A percentile compares a stretch with the other conserved stretches of the same genome.
Evolutionary conservation across 1,140 invertebrate genomes (phyloP).

Genomic region (Leptoteleia sp.): DNA sequence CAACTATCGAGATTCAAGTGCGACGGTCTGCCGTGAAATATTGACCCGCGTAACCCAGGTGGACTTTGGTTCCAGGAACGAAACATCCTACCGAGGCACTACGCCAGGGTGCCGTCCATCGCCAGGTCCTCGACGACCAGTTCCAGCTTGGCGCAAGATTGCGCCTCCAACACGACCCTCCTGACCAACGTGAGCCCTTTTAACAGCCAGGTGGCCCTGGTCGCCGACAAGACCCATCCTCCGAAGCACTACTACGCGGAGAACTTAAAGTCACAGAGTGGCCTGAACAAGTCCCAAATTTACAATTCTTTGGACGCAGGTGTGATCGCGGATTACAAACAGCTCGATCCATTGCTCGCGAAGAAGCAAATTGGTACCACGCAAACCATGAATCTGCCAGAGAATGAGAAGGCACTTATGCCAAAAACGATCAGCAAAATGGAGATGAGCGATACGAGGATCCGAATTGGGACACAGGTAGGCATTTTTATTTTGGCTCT

Average conservation of each 20-base stretch:
- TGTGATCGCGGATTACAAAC: conserved; percentile 71
- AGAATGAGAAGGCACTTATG: conserved; percentile 29
- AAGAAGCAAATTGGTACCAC: conserved; percentile 35
- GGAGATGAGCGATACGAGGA: conserved; percentile 9
- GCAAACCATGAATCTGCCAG: neutral
- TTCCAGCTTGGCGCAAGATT: conserved; percentile 82
- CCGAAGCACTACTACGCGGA: conserved; percentile 75
- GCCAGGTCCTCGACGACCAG: conserved; percentile 77
- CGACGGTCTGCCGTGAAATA: too few species aligned
- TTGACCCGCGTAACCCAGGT: too few species aligned
- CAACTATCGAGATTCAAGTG: too few species aligned
- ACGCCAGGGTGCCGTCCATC: conserved; percentile 73
- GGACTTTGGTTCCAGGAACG: conserved; percentile 73
- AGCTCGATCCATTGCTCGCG: conserved; percentile 71
- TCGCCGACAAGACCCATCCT: conserved; percentile 58
- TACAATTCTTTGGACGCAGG: conserved; percentile 71
- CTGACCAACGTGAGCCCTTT: conserved; percentile 81
- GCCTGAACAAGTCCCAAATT: conserved; percentile 69
- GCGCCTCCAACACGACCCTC: conserved; percentile 82
- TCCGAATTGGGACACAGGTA: conserved; percentile 13
- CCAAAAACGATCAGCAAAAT: conserved; percentile 10
- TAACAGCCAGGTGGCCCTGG: conserved; percentile 77
- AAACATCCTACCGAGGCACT: conserved; percentile 72
- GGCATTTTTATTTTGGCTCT: neutral
- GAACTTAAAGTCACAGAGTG: conserved; percentile 73